A percentile compares a stretch with the other conserved stretches of the same genome.
phyloP scores from a whole-genome alignment of 2,888 invertebrate species.

The Unio pictorum region DNA sequence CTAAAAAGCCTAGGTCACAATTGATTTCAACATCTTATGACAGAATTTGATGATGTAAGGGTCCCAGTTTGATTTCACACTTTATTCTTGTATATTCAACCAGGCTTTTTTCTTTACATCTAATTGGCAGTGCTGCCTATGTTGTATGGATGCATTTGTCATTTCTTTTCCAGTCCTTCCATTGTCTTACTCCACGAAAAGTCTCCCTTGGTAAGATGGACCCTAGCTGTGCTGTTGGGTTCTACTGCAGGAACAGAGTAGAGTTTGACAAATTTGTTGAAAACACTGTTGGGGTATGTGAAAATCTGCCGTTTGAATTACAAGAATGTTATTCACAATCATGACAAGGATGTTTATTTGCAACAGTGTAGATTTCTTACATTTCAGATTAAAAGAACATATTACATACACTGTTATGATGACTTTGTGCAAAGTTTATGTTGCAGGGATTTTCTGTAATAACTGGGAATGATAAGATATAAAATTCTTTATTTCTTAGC shows the following conservation, averaged over 20 bases:
- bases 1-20: too few species aligned
- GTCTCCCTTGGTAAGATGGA: conserved; percentile 89
- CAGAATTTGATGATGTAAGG: background rate
- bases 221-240: conserved; percentile 92
- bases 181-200: conserved; percentile 89
- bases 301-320: too few species aligned
- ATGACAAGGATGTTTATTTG: too few species aligned
- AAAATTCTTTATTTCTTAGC: too few species aligned
- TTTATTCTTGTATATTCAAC: background rate
- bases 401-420: too few species aligned
- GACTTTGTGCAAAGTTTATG: too few species aligned
- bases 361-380: too few species aligned
- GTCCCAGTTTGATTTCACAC: background rate
- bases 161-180: conserved; percentile 78
- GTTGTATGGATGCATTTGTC: background rate
- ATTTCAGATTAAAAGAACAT: too few species aligned
- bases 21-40: too few species aligned
- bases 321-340: too few species aligned
- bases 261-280: conserved; percentile 83
- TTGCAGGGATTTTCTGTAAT: too few species aligned
- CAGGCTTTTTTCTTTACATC: background rate
- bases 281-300: conserved; percentile 55
- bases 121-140: background rate
- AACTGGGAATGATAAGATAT: too few species aligned
- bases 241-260: conserved; percentile 84